Percentiles rank a stretch among this genome's conserved stretches.
Evolutionary conservation across 2,888 invertebrate genomes (phyloP).

Genomic region (Drosophila borborema): DNA sequence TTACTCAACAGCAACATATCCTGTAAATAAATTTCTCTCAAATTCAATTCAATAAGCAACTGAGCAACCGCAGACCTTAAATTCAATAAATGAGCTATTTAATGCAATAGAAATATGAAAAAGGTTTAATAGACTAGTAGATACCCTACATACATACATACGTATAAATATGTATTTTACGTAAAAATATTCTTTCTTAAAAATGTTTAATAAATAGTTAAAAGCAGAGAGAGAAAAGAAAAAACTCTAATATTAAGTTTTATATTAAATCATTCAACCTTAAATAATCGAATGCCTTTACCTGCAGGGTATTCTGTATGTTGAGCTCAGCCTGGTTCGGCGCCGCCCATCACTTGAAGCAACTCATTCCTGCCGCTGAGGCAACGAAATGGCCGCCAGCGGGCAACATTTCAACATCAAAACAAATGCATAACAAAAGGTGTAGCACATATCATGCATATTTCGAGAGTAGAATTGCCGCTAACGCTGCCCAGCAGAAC

Average conservation of each 20-base stretch:
- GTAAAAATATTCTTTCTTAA: not conserved
- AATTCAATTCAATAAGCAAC: no score
- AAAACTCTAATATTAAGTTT: not conserved
- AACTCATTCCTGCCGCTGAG: conserved; percentile 27
- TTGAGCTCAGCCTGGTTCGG: not conserved
- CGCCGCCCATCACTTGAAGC: conserved; percentile 21
- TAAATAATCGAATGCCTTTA: no score
- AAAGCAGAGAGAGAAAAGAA: not conserved
- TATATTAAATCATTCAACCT: not conserved
- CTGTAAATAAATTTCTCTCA: not conserved
- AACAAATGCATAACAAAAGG: conserved; percentile 81
- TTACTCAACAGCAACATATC: not conserved
- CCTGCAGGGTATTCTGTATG: conserved; percentile 19
- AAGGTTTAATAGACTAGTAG: not conserved
- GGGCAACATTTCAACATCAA: conserved; percentile 73
- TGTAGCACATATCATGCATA: conserved; percentile 78
- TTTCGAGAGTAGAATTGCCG: conserved; percentile 69
- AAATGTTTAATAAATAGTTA: not conserved
- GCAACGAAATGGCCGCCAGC: conserved; percentile 43
- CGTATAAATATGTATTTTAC: not conserved
- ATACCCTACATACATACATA: not conserved
- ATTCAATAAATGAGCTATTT: not conserved
- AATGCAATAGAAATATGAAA: not conserved
- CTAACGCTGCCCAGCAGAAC: conserved; percentile 50
- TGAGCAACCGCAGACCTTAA: not conserved